Conservation (phyloP, 1,140 invertebrate species). For the Aphaenogaster rudis region DNA sequence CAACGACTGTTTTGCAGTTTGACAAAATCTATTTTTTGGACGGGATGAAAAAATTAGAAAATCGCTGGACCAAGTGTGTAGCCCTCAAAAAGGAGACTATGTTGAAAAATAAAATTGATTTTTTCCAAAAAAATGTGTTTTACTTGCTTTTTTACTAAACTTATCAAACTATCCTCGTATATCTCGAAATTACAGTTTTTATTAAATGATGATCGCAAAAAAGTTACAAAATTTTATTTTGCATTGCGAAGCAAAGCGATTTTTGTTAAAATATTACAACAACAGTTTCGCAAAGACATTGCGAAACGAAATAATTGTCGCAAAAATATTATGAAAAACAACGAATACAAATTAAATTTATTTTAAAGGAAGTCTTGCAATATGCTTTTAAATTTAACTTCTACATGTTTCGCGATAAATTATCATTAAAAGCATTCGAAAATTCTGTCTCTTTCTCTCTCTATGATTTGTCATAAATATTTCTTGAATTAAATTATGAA, state of each 20-base stretch:
- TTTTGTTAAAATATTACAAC: background rate
- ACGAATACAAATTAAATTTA: background rate
- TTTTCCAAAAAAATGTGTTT: too few relatives aligned
- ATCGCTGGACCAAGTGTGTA: too few relatives aligned
- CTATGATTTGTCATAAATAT: background rate
- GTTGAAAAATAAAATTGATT: too few relatives aligned
- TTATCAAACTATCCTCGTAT: background rate
- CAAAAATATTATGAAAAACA: background rate
- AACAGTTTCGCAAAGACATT: background rate
- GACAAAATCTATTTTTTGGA: too few relatives aligned
- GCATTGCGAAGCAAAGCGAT: background rate
- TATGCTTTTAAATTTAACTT: background rate
- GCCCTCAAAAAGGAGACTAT: too few relatives aligned
- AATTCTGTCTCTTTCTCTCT: background rate
- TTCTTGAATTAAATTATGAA: background rate
- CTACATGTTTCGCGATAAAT: background rate
- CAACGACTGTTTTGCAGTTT: too few relatives aligned
- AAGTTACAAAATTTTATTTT: background rate
- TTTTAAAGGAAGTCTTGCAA: background rate
- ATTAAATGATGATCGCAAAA: background rate
- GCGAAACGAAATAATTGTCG: background rate
- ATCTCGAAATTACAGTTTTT: background rate
- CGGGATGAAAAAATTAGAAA: too few relatives aligned
- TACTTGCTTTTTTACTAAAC: too few relatives aligned
- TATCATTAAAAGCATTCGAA: background rate